Evolutionary conservation across 2,797 vertebrate species (phyloP), one percentile per base, ranked within the genome.

Genomic region (Delichon dasypus): DNA sequence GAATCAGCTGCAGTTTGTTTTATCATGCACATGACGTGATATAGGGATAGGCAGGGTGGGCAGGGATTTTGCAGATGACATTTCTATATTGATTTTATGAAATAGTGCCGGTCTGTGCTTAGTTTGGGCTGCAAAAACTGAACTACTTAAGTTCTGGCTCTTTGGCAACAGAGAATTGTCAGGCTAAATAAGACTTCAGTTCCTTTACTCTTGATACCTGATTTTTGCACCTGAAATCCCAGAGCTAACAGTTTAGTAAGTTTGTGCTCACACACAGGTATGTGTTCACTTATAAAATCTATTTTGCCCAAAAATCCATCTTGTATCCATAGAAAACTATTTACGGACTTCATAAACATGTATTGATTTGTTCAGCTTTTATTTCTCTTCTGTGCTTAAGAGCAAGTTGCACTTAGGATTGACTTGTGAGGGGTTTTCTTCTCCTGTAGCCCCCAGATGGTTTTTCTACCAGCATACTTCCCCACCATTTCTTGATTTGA

Each of bases 201-300:
- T 85, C 30, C 48, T 78, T 81, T 78, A 72, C 80, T 44, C 44
- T 50, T 6, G 5, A 32, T 51, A 84, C 47, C 30, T 80, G 64
- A 65, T 72, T 95, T 94, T 95, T 82, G 40, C 47, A 67, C 61
- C 36, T 80, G 73, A 75, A 89, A 77, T 78, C 79, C 36, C 75
- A 65, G 38, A 85, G 20, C 13, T 73, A 70, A 27, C 42, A 87
- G 32, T 60, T 73, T 34, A 27, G 16, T 34, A 74, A 55, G 34
- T 74, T 50, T 75, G 7, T 75, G 20, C 48, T 79, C 53, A 32
- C 58, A 38, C 20, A 26, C 47, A 57, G 17, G 12, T 80, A 32
- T 65, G 11, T 54, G 38, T 79, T 84, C 55, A 60, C 36, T 60
- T 65, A 36, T 23, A 18, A 80, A 78, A 88, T 68, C 17, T 61